Conservation (phyloP, 2,797 vertebrate genomes). For the Sitta carolinensis region DNA sequence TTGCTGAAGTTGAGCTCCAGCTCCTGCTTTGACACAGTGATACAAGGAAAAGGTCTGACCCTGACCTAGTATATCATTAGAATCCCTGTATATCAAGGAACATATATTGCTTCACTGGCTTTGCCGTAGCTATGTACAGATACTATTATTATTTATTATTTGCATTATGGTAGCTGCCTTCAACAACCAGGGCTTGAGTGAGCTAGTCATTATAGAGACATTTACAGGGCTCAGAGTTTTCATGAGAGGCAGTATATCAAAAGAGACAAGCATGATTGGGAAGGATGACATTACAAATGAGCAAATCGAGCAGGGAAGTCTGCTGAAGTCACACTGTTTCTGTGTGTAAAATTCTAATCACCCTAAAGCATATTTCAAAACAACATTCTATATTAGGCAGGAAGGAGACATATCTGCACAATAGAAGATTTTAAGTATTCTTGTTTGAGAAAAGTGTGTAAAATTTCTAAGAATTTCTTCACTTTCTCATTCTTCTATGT, state of each 20-base stretch:
- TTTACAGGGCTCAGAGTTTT: slow-evolving; percentile 22
- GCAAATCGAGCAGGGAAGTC: not conserved
- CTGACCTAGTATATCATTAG: not conserved
- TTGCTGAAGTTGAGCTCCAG: not conserved
- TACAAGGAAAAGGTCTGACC: not conserved
- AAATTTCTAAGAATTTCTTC: not conserved
- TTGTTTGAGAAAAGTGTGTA: not conserved
- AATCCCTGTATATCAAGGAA: not conserved
- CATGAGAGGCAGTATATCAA: slow-evolving; percentile 11
- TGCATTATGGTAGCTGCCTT: slow-evolving; percentile 1
- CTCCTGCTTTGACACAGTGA: not conserved
- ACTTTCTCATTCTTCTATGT: not conserved
- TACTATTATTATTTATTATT: slow-evolving; percentile 43
- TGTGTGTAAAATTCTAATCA: not conserved
- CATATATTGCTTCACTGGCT: not conserved
- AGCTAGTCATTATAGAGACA: slow-evolving; percentile 18
- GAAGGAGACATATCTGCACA: not conserved
- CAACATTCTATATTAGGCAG: not conserved
- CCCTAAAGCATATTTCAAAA: not conserved
- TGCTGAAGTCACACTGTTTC: not conserved
- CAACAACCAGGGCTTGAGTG: not conserved
- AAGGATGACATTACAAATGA: slow-evolving; percentile 22
- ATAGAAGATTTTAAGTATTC: not conserved
- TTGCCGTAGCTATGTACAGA: not conserved
- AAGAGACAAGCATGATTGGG: slow-evolving; percentile 5